Evolutionary conservation across 1,140 invertebrate species (phyloP), one percentile per base, ranked within the genome.

Genomic region (Yoshiicerus persimilis): DNA sequence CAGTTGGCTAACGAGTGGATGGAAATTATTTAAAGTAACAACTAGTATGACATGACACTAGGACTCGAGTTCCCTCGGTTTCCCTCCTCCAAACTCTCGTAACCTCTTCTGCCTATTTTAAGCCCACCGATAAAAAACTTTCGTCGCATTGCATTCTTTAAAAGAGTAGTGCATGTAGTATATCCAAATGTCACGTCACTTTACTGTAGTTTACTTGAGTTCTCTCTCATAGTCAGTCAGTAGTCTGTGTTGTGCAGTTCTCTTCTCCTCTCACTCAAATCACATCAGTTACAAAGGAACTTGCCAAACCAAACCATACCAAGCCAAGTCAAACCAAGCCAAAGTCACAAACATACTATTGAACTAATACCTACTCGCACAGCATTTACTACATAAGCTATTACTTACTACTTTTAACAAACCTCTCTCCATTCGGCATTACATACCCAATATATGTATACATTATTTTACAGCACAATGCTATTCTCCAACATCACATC

Each of bases 71-170:
- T n/a, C 13, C 23, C 27, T 25, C 64, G 23, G 64, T 70, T 25
- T 70, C 23, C 64, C 75, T 80, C 66, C 30, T 30, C 62, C 70
- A 77, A 32, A 36, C 70, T 11, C 11, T 36, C 32, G 23, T 30
- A 13, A 32, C 27, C 25, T 70, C 66, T 70, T 20, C 32, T 34
- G 75, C 75, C 75, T 80, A 80, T 80, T 80, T 80, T 80, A 80
- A 80, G 75, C 75, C 32, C 32, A 36, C 32, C 75, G 75, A 80
- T 80, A 80, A 80, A 80, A 80, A 80, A 80, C 75, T 80, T 80
- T 80, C 75, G 75, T 80, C 75, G 75, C 75, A 80, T 80, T 80
- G 75, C 75, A 80, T 80, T 80, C 75, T 80, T 80, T 80, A 80
- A 80, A 80, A 80, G 75, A 80, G 75, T 75, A 30, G 25, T 36